Base-by-base conservation (phyloP, 2,113 vertebrate species). In the Charina bottae region DNA sequence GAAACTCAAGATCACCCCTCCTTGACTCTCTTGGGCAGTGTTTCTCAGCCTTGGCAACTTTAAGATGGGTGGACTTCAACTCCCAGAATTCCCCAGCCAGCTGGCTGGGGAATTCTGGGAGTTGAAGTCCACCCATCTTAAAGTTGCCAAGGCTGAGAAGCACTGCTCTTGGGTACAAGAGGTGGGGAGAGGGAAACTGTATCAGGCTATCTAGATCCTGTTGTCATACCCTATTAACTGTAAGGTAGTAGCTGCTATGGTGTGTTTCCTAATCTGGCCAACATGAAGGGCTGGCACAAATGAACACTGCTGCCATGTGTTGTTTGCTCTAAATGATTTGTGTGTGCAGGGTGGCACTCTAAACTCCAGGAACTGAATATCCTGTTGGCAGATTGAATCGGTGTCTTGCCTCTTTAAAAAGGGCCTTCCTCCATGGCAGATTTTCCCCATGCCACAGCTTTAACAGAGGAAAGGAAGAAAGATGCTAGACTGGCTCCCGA, bases 161-260 rank as follows among this genome's bases (percentile, higher is more conserved):
- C n/a, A n/a, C n/a, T 98, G 19, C 13, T 96, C 11, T 87, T 97
- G 83, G 96, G 97, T 64, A 94, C 97, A 6, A 89, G 62, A 13
- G 46, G 89, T 95, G 1, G 96, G 96, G 7, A 97, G 95, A 87
- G 97, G 95, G 83, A 86, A 97, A 12, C 68, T 90, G 13, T 17
- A 12, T 17, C 64, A 72, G 5, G 5, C 64, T 72, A 17, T 15
- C n/a, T 17, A 7, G 24, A 72, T 72, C 13, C 28, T 33, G 64
- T 68, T 17, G 15, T 15, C 6, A 33, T 72, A 72, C 13, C 13
- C 28, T 72, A 15, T 0, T 97, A 98, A 4, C 12, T 72, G 15
- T 0, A 97, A 98, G 64, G 13, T 33, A 72, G n/a, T 33, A 5
- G 6, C 15, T n/a, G 28, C n/a, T 68, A 28, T 68, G 62, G 24